Evolutionary conservation across 2,113 vertebrate species (phyloP), one percentile per base, ranked within the genome.

Genomic region (Rissa tridactyla): DNA sequence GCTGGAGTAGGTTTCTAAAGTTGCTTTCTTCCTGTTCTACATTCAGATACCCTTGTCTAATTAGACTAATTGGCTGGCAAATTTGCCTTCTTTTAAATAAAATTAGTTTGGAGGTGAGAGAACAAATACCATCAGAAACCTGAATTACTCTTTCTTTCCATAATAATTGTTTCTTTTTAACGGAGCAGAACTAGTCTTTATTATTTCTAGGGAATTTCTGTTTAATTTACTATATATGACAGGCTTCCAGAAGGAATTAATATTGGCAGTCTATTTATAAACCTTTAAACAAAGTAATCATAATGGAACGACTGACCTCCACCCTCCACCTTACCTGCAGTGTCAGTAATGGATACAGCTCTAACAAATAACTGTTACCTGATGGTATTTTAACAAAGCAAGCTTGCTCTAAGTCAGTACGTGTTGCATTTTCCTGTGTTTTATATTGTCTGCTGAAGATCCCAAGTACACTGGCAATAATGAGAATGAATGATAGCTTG

Each of bases 401-500:
- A 54, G 27, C 92, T 95, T 81, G 34, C 70, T 86, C 72, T 90
- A 68, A 95, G 73, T 92, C 82, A 57, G 70, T 91, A 29, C 30
- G 4, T 26, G 36, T 86, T 86, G 65, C 68, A n/a, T 92, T 97
- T 97, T 94, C 81, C 58, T 70, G 47, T 66, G 51, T 93, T 95
- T 94, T 73, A 26, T 80, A 60, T 76, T 97, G 79, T 96, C 71
- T 65, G 30, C 77, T 88, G 84, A 94, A 86, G 73, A 91, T 52
- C 47, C 80, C 76, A 81, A 93, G 93, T 87, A 51, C 30, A 21
- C 66, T 13, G 57, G 79, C 57, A 65, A 40, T 94, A 95, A 97
- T 93, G 89, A 97, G 91, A 81, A 97, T 60, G 93, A 96, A 86
- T 95, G 92, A 94, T 86, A 83, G 75, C 90, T 95, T 81, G 88